Evolutionary conservation across 2,888 invertebrate species (phyloP).

Genomic region (Noctua comes): DNA sequence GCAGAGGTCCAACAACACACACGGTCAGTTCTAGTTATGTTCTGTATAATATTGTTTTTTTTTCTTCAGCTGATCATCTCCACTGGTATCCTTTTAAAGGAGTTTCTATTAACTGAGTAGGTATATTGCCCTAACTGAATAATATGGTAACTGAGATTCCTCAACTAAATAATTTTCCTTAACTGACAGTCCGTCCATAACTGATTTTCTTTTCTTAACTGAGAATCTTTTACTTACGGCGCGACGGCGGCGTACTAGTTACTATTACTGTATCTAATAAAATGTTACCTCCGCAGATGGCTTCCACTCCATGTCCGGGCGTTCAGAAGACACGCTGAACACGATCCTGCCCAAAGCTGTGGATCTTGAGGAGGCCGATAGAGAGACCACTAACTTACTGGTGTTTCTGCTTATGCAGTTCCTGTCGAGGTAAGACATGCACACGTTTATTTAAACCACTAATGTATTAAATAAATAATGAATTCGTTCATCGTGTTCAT

Average conservation of each 20-base stretch:
- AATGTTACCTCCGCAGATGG: constrained; percentile 70
- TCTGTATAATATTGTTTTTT: background rate
- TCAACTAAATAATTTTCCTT: background rate
- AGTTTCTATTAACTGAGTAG: background rate
- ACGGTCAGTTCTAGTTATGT: constrained; percentile 62
- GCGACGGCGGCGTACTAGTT: background rate
- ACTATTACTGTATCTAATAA: background rate
- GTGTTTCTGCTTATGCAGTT: constrained; percentile 99
- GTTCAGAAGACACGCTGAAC: constrained; percentile 94
- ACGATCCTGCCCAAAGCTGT: constrained; percentile 96
- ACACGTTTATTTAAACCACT: background rate
- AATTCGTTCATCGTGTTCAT: background rate
- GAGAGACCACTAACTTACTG: constrained; percentile 98
- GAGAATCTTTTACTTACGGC: background rate
- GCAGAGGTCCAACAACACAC: constrained; percentile 64
- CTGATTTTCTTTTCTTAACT: background rate
- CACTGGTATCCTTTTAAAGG: too few relatives aligned
- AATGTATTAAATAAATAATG: background rate
- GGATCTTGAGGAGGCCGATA: constrained; percentile 98
- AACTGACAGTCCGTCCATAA: background rate
- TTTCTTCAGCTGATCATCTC: background rate
- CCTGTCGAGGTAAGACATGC: constrained; percentile 91
- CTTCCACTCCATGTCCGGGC: constrained; percentile 95
- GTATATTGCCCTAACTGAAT: background rate
- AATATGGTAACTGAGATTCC: background rate